Base-by-base conservation (phyloP, 2,797 vertebrate species). In the Phrynocephalus vlangalii region DNA sequence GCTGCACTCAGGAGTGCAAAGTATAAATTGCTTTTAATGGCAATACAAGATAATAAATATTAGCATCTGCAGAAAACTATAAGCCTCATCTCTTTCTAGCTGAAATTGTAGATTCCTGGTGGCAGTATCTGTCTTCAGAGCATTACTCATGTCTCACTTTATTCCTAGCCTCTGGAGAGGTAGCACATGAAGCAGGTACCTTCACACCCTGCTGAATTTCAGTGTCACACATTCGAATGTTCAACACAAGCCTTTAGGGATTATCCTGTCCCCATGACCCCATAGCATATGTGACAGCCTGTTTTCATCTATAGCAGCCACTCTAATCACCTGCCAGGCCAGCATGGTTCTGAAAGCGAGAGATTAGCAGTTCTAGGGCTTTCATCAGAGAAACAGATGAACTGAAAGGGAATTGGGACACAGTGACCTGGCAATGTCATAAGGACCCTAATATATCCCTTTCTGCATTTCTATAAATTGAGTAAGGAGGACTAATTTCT, bases 361-460 rank as follows among this genome's bases (percentile, higher is more conserved):
- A 83, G 85, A 92, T 86, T 28, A 44, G 71, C 38, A 24, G 86
- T 60, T 82, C 86, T 73, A 71, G 38, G 24, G 79, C 33, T 67
- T 71, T 75, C 78, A 82, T 87, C 79, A 81, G 70, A 68, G 52
- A 82, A 82, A 72, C 18, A 86, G 0, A 0, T 5, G 18, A 24
- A 10, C 81, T 76, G 80, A 89, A 60, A 1, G 82, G 52, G 82
- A 79, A 68, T 44, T 9, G 0, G 10, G 16, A 77, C 72, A 90
- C 48, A 60, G 26, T 73, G 87, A 90, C 6, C n/a, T 38, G 44
- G 24, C n/a, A n/a, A 30, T 67, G n/a, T 79, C 56, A 66, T 3
- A 18, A 68, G 15, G n/a, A 63, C 87, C 10, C 71, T 73, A 60
- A 73, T 73, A 48, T 81, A 38, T 75, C 82, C n/a, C 60, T 44